Evolutionary conservation across 2,797 vertebrate species (phyloP).

Genomic region (Muscicapa comitata): DNA sequence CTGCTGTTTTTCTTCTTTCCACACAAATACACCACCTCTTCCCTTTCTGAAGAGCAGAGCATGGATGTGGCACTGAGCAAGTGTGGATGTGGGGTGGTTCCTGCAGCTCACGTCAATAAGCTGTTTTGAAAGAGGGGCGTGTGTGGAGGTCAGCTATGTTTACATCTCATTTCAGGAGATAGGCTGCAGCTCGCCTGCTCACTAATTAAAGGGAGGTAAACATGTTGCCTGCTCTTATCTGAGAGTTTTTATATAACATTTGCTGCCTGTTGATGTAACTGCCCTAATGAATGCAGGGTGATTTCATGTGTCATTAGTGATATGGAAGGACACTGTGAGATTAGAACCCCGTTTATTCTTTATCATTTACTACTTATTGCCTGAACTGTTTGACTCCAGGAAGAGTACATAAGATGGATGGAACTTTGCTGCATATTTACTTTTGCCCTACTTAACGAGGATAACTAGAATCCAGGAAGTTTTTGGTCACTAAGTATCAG

Average conservation of each 20-base stretch:
- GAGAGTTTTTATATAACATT: neutral
- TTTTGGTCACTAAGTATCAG: neutral
- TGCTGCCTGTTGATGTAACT: neutral
- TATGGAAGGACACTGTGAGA: neutral
- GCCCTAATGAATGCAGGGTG: neutral
- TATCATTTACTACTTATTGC: neutral
- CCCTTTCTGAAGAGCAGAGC: neutral
- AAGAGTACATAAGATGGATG: neutral
- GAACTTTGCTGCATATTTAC: neutral
- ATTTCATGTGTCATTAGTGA: neutral
- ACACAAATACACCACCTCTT: neutral
- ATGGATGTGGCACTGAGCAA: neutral
- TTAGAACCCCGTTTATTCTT: neutral
- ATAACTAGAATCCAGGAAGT: neutral
- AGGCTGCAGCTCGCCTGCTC: neutral
- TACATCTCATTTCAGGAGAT: neutral
- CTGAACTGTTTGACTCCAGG: neutral
- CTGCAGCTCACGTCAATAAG: neutral
- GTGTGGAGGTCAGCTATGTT: neutral
- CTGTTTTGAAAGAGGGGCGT: neutral
- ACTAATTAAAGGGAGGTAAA: slow-evolving; percentile 44
- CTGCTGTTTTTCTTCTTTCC: neutral
- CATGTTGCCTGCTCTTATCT: neutral
- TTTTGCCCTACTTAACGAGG: neutral
- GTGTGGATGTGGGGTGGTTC: neutral